phyloP scores from a whole-genome alignment of 2,113 vertebrate species.

The Cavia aperea region DNA sequence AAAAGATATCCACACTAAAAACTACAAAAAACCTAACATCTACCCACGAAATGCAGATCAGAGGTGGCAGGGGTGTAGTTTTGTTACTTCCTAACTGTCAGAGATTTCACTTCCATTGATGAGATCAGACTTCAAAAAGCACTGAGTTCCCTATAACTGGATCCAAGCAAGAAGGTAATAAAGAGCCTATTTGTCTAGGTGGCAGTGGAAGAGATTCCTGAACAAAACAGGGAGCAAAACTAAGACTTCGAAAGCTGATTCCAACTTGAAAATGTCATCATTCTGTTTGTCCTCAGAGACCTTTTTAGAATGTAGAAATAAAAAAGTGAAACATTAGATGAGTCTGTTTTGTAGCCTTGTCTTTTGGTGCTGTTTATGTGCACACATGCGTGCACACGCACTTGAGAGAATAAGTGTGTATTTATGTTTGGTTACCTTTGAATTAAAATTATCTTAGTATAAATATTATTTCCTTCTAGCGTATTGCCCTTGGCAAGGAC shows the following conservation, averaged over 20 bases:
- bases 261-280: neutral
- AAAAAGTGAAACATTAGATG: neutral
- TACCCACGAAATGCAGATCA: neutral
- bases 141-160: neutral
- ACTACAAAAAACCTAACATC: neutral
- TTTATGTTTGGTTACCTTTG: constrained; percentile 17
- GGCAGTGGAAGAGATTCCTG: neutral
- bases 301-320: neutral
- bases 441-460: constrained; percentile 44
- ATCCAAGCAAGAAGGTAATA: neutral
- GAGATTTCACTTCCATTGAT: constrained; percentile 34
- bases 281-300: neutral
- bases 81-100: constrained; percentile 29
- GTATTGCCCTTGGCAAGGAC: constrained; percentile 25
- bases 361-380: neutral
- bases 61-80: neutral
- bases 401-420: neutral
- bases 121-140: constrained; percentile 28
- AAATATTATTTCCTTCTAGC: constrained; percentile 22
- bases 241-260: neutral
- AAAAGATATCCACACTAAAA: constrained; percentile 3
- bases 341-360: constrained; percentile 27
- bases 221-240: neutral
- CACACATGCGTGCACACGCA: neutral
- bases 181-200: neutral